These are phyloP conservation scores for Sebastes kiyomatsui DNA, from an alignment of 2,797 vertebrate species.

Conservation along the genomic window DNA sequence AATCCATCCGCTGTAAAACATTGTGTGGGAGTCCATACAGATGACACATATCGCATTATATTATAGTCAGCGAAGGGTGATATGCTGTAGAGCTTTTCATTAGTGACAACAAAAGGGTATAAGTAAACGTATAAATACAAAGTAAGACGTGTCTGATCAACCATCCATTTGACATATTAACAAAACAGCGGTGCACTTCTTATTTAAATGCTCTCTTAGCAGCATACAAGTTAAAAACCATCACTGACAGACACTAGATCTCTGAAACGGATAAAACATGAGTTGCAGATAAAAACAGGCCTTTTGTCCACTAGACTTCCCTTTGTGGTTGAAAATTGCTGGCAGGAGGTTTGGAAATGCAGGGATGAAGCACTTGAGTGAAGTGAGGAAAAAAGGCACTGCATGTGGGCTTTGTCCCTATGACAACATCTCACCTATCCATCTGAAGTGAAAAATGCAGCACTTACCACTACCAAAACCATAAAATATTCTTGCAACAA, in stretches of 20 bases:
- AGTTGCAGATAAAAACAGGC: background rate
- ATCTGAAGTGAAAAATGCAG: background rate
- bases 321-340: background rate
- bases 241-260: background rate
- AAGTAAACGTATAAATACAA: background rate
- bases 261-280: constrained; percentile 6
- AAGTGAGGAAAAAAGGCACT: background rate
- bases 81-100: background rate
- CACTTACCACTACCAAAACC: background rate
- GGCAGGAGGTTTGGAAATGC: background rate
- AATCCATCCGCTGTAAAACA: background rate
- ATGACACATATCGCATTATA: background rate
- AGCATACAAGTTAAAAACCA: background rate
- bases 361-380: background rate
- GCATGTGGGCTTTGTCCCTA: background rate
- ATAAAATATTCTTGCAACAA: background rate
- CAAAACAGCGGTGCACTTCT: background rate
- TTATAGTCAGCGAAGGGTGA: background rate
- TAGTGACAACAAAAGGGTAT: background rate
- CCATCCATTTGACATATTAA: background rate
- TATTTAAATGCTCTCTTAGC: background rate
- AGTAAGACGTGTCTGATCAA: constrained; percentile 3
- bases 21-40: constrained; percentile 21
- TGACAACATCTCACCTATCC: background rate
- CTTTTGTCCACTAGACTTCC: background rate